Conservation (phyloP, 1,140 invertebrate genomes). For the Saccostrea cuccullata region DNA sequence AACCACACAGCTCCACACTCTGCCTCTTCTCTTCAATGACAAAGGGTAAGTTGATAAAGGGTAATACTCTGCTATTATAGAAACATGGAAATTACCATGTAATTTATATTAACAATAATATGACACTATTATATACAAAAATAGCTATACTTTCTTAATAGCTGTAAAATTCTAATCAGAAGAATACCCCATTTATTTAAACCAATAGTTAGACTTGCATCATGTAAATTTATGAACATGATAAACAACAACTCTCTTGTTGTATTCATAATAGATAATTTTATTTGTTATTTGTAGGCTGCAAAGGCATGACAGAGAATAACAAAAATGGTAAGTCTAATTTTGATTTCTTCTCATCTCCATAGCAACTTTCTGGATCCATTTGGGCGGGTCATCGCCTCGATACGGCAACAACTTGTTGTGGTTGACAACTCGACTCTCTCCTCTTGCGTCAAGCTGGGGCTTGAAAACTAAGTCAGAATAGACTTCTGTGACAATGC, state of each 20-base stretch:
- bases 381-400: not conserved
- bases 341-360: not conserved
- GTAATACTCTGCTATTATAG: not conserved
- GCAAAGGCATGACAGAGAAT: not conserved
- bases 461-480: slow-evolving; percentile 27
- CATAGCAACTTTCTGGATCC: not conserved
- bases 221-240: slow-evolving; percentile 1
- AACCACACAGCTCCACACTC: not conserved
- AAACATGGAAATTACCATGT: not conserved
- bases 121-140: not conserved
- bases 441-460: slow-evolving; percentile 12
- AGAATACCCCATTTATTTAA: too few species aligned
- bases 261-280: not conserved
- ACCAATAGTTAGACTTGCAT: not conserved
- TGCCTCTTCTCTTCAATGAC: too few species aligned
- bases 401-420: slow-evolving; percentile 33
- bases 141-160: not conserved
- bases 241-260: not conserved
- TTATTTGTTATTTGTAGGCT: not conserved
- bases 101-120: not conserved
- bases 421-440: not conserved
- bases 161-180: too few species aligned
- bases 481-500: not conserved
- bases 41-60: too few species aligned
- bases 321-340: not conserved